Evolutionary conservation across 92 coral and sea anemone genomes (phyloP).

Genomic region (Umimayanthus chanpuru): DNA sequence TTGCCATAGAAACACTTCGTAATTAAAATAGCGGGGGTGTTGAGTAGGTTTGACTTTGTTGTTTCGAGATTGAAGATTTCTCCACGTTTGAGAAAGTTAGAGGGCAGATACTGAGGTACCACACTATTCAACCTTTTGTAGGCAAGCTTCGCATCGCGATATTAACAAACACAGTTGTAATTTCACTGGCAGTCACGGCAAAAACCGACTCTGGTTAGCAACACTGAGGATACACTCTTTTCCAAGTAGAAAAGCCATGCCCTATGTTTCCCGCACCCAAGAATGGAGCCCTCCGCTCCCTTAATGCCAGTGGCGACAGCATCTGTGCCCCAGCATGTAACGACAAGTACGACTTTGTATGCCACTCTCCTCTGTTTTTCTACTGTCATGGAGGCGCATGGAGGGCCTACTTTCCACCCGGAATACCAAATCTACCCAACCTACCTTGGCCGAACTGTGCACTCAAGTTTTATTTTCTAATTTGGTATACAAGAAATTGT

Average conservation of each 20-base stretch:
- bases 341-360: conserved; percentile 30
- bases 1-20: too few relatives aligned
- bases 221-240: not conserved
- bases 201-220: conserved; percentile 4
- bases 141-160: too few relatives aligned
- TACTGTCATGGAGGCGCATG: not conserved
- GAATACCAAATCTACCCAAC: not conserved
- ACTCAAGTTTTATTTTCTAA: not conserved
- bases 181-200: too few relatives aligned
- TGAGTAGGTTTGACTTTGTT: too few relatives aligned
- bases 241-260: not conserved
- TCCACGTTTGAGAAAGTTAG: too few relatives aligned
- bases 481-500: not conserved
- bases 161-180: too few relatives aligned
- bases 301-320: not conserved
- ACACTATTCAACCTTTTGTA: too few relatives aligned
- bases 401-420: not conserved
- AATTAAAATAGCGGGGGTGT: too few relatives aligned
- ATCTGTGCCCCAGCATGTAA: conserved; percentile 16
- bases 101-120: too few relatives aligned
- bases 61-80: too few relatives aligned
- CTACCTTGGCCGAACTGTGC: conserved; percentile 53
- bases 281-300: conserved; percentile 39
- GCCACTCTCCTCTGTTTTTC: conserved; percentile 3
- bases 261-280: conserved; percentile 21